Percentiles rank a stretch among this genome's conserved stretches.
phyloP scores from a whole-genome alignment of 2,113 vertebrate genomes.

The Bubo blakistoni region DNA sequence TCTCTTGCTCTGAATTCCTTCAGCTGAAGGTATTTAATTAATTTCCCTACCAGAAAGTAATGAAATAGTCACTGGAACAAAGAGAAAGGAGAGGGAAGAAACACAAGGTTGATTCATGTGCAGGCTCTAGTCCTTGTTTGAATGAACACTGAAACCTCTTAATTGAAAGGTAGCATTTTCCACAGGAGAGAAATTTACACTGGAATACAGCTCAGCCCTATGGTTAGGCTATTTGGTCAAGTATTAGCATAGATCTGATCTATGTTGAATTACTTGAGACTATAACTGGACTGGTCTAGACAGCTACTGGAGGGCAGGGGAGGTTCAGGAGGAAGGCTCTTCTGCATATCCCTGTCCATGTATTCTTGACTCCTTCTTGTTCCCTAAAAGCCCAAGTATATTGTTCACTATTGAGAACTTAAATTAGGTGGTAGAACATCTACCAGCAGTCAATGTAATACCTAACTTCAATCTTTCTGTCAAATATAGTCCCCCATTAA shows the following conservation, averaged over 20 bases:
- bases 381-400: not conserved
- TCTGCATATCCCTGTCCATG: not conserved
- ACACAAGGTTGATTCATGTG: not conserved
- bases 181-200: not conserved
- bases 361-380: not conserved
- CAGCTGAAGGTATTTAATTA: constrained; percentile 12
- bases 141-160: not conserved
- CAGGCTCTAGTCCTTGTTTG: not conserved
- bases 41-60: constrained; percentile 13
- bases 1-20: not conserved
- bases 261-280: not conserved
- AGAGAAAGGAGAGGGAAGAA: not conserved
- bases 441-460: not conserved
- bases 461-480: not conserved
- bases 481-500: not conserved
- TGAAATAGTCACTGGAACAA: not conserved
- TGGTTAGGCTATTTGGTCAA: not conserved
- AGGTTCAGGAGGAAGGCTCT: not conserved
- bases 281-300: not conserved
- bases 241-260: not conserved
- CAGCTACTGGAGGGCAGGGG: not conserved
- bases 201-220: not conserved
- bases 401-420: not conserved
- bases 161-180: not conserved
- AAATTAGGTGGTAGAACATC: not conserved